Evolutionary conservation across 2,888 invertebrate genomes (phyloP), one percentile per base, ranked within the genome.

Genomic region (Cacoxenus indagator): DNA sequence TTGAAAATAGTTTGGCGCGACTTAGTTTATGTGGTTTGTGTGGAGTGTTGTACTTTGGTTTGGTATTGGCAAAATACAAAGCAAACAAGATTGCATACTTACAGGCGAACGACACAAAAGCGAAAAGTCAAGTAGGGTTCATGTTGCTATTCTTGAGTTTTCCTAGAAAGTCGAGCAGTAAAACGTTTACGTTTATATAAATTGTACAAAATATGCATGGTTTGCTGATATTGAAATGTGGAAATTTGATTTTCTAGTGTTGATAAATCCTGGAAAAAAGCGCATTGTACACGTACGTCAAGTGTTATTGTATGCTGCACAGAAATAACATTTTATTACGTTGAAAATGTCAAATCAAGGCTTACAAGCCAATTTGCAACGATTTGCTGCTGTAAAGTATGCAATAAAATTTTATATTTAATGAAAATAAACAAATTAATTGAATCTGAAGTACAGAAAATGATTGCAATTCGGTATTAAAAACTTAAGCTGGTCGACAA

Each of bases 401-500:
- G 11, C 51, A 51, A 22, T 19, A 51, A 51, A 19, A 22, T 51
- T 22, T 17, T 8, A 51, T 19, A 19, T 51, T 51, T 11, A 5
- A 51, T 51, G 51, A 19, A 19, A 22, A 51, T 51, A 4, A 5
- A 9, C 51, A 51, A 22, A 22, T 51, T 51, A 51, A 51, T 51
- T 51, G 22, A 51, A 51, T 51, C 1, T 4, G 37, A 37, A 8
- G 14, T 37, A 14, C 37, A n/a, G 37, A 37, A 2, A 37, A 37
- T 37, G 37, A 37, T 37, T 37, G 37, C 37, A 37, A 37, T 37
- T 37, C 37, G 37, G 9, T 37, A 11, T 4, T 37, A 37, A 37
- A 11, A 37, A 37, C 37, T 72, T 64, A 29, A 45, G 59, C 67
- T 75, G 66, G 68, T 64, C 67, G 37, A 37, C 37, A 37, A 37